phyloP scores from a whole-genome alignment of 2,797 vertebrate genomes.

The Argentina silus region DNA sequence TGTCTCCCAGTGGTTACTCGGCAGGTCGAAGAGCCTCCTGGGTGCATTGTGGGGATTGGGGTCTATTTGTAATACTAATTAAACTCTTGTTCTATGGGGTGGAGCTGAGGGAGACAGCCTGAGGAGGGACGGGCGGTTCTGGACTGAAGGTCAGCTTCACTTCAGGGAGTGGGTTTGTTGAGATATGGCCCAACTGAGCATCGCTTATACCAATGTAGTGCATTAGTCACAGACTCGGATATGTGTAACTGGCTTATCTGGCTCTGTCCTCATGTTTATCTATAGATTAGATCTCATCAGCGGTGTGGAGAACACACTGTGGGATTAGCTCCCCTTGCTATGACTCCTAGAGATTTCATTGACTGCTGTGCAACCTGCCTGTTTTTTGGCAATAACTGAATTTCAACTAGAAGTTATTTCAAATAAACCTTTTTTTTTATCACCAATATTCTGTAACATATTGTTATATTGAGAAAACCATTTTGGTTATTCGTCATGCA shows the following conservation, averaged over 20 bases:
- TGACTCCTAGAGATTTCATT: background rate
- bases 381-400: background rate
- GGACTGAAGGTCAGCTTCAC: background rate
- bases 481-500: conserved; percentile 25
- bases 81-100: background rate
- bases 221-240: background rate
- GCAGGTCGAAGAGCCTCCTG: background rate
- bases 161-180: background rate
- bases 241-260: conserved; percentile 8
- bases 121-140: background rate
- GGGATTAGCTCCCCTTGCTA: background rate
- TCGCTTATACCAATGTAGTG: background rate
- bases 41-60: conserved; percentile 33
- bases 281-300: background rate
- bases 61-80: conserved; percentile 19
- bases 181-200: background rate
- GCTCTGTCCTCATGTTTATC: conserved; percentile 2
- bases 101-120: background rate
- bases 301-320: background rate
- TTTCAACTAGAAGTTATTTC: background rate
- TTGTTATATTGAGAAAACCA: background rate
- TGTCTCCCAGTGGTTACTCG: background rate
- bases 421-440: conserved; percentile 8
- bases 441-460: conserved; percentile 1
- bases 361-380: background rate